Evolutionary conservation across 53 echinoderm and acorn worm species (phyloP).

Genomic region (Paelopatides confundens): DNA sequence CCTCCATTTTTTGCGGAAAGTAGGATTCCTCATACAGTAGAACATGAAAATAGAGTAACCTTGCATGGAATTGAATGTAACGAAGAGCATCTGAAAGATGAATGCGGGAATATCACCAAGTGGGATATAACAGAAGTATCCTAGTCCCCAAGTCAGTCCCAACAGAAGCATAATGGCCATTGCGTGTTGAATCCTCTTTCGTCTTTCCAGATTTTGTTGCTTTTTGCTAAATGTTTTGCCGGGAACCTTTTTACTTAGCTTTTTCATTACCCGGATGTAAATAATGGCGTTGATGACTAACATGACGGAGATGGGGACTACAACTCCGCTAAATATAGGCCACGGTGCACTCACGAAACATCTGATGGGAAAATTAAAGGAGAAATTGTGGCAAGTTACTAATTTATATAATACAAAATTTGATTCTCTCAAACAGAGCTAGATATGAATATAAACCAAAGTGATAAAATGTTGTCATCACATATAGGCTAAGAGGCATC

Average conservation of each 20-base stretch:
- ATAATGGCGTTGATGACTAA: conserved; percentile 81
- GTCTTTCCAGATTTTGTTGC: neutral
- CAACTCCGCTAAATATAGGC: conserved; percentile 69
- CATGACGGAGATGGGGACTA: conserved; percentile 73
- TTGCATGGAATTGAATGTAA: conserved; percentile 83
- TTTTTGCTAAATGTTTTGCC: neutral
- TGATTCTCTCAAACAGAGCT: too few relatives aligned
- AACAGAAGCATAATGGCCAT: conserved; percentile 75
- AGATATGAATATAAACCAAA: too few relatives aligned
- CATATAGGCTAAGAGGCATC: too few relatives aligned
- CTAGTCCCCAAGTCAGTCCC: conserved; percentile 87
- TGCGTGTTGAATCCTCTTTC: conserved; percentile 75
- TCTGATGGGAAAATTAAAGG: conserved; percentile 21
- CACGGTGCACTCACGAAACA: conserved; percentile 73
- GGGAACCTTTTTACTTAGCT: conserved; percentile 54
- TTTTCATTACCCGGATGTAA: conserved; percentile 69
- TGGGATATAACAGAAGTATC: conserved; percentile 76
- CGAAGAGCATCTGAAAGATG: conserved; percentile 78
- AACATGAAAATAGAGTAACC: conserved; percentile 91
- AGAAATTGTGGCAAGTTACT: too few relatives aligned
- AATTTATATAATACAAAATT: too few relatives aligned
- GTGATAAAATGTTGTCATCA: too few relatives aligned
- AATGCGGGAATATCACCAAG: conserved; percentile 41
- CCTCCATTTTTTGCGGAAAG: conserved; percentile 65
- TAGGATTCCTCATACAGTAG: conserved; percentile 84